These are phyloP conservation scores for human DNA, from an alignment of 2,113 vertebrate genomes.

Conservation along the genomic window GRCh38 chr2:238971501-238972000, in stretches of 20 bases:
- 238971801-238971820: not conserved
- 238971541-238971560: rapidly evolving
- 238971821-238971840: rapidly evolving
- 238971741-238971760: not conserved
- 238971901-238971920: not conserved
- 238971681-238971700: not conserved
- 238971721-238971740: not conserved
- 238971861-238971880: rapidly evolving
- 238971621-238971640: not conserved
- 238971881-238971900: not conserved
- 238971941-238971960: not conserved
- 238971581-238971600: not conserved
- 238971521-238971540: rapidly evolving
- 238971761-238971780: not conserved
- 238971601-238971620: not conserved
- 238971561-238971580: rapidly evolving
- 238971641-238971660: not conserved
- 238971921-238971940: rapidly evolving
- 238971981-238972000: rapidly evolving
- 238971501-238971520: not conserved
- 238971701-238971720: not conserved
- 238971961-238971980: not conserved
- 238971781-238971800: rapidly evolving
- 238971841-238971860: rapidly evolving
- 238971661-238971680: not conserved